Base-by-base conservation (phyloP, 2,113 vertebrate species). In the Nannobrachium achirus region DNA sequence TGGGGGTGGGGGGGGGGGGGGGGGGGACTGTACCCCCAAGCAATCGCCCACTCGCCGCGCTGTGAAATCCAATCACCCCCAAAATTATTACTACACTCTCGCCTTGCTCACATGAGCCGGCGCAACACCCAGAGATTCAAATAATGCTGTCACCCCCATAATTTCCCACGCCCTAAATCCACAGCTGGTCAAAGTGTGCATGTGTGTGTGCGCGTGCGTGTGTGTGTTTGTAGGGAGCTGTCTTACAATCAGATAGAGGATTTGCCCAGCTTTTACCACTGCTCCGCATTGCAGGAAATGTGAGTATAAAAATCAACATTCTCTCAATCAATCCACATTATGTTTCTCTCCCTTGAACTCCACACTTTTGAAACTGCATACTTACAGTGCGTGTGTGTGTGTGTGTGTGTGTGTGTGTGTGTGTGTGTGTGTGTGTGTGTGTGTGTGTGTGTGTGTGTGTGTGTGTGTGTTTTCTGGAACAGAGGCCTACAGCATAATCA, bases 401-500 rank as follows among this genome's bases (percentile, higher is more conserved):
- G 15, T 46, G 38, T 46, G 44, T 40, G 9, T 51, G 50, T n/a
- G 40, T 53, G n/a, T 40, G 49, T 25, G 42, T 55, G 10, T 60
- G 14, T 38, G 19, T 20, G 11, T 56, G 19, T 13, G 4, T 51
- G 53, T 64, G 52, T 48, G 42, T 50, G n/a, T 51, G 33, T 48
- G 38, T 20, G n/a, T 56, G 45, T 60, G 39, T 52, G 40, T 53
- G 20, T 51, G 40, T 53, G 14, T 2, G 10, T 61, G 1, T 41
- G 1, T 65, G 0, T 42, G 5, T 63, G 61, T 71, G 38, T 64
- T 78, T 75, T 82, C 86, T 81, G 65, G 83, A 33, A 85, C 89
- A 98, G 97, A 1, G 94, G 94, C 55, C 94, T 99, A 58, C 96
- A 96, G 82, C 94, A 98, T 86, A 98, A 99, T 88, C 91, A 85